These are phyloP conservation scores for Campylorhamphus procurvoides DNA, from an alignment of 2,113 vertebrate genomes.

Conservation along the genomic window DNA sequence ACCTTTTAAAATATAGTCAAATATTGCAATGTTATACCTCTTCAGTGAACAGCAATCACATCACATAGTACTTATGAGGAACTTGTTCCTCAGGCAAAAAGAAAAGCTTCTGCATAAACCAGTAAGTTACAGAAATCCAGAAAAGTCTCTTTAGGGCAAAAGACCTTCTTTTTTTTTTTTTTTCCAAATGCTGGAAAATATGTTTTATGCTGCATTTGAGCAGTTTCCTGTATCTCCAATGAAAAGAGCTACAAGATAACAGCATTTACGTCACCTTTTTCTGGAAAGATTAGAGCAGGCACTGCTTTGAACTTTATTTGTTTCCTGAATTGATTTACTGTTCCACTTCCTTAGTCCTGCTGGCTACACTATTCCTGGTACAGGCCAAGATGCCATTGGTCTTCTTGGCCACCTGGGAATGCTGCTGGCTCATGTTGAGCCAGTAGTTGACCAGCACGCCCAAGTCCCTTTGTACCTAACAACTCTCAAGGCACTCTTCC, in stretches of 20 bases:
- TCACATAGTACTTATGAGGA: not conserved
- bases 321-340: not conserved
- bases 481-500: not conserved
- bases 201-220: not conserved
- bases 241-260: not conserved
- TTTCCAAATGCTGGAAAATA: not conserved
- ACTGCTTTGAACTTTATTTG: not conserved
- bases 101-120: not conserved
- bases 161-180: not conserved
- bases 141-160: not conserved
- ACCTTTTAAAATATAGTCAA: not conserved
- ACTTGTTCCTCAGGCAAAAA: not conserved
- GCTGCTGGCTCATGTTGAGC: not conserved
- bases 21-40: not conserved
- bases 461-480: not conserved
- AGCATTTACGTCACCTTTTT: not conserved
- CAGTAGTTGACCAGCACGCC: not conserved
- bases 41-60: not conserved
- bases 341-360: not conserved
- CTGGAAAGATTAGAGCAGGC: not conserved
- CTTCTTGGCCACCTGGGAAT: not conserved
- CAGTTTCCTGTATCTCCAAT: not conserved
- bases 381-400: not conserved
- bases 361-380: not conserved
- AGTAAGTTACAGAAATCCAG: not conserved